These are phyloP conservation scores for Agrochola lychnidis DNA, from an alignment of 2,888 invertebrate species.

Conservation along the genomic window DNA sequence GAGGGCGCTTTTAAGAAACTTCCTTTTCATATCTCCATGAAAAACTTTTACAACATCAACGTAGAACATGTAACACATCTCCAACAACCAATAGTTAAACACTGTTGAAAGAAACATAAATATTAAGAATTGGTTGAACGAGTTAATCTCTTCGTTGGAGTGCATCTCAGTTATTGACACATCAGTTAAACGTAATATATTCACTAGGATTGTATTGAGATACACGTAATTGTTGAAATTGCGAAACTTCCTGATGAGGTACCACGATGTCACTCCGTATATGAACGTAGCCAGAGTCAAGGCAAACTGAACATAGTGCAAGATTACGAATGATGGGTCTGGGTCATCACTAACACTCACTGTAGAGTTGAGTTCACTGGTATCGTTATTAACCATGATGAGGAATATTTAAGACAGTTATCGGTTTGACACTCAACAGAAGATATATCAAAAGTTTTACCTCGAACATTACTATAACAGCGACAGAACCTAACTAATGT, in stretches of 20 bases:
- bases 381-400: conserved; percentile 4
- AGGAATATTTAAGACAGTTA: background rate
- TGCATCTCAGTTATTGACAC: background rate
- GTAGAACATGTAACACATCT: conserved; percentile 44
- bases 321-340: background rate
- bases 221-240: conserved; percentile 39
- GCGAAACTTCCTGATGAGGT: conserved; percentile 34
- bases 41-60: conserved; percentile 42
- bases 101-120: conserved; percentile 33
- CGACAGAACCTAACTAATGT: conserved; percentile 2
- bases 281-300: conserved; percentile 17
- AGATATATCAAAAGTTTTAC: background rate
- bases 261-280: conserved; percentile 42
- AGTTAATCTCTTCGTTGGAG: no score
- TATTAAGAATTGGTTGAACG: background rate
- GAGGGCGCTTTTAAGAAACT: conserved; percentile 25
- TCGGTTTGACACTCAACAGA: background rate
- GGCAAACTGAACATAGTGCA: background rate
- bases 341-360: background rate
- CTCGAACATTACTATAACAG: background rate
- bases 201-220: conserved; percentile 24
- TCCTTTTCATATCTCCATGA: conserved; percentile 5
- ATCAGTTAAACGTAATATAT: conserved; percentile 17
- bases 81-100: conserved; percentile 32
- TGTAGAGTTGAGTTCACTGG: background rate